These are phyloP conservation scores for Sthenelais limicola DNA, from an alignment of 2,888 invertebrate species.

Conservation along the genomic window DNA sequence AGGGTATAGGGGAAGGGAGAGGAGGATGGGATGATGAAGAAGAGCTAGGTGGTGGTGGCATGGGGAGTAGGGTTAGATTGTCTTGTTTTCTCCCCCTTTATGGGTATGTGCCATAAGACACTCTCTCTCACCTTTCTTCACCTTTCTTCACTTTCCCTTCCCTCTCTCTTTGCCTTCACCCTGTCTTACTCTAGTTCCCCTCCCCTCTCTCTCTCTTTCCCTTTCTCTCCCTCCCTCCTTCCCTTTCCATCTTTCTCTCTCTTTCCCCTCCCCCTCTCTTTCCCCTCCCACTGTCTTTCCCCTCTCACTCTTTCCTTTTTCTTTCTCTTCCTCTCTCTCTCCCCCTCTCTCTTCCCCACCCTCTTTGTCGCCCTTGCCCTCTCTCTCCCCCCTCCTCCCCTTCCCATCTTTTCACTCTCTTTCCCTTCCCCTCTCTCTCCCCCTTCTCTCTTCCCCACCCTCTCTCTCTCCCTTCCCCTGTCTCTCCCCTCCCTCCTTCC, in stretches of 20 bases:
- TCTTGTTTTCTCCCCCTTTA: background rate
- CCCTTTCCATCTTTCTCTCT: background rate
- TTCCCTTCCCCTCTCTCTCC: background rate
- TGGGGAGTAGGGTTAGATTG: background rate
- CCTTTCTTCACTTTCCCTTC: background rate
- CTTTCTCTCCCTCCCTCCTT: background rate
- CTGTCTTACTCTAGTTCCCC: background rate
- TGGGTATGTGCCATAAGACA: too few species aligned
- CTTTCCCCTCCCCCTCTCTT: background rate
- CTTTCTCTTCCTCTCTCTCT: background rate
- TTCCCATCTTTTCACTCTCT: background rate
- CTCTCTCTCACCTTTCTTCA: background rate
- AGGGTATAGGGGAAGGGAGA: background rate
- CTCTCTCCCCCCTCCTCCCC: background rate
- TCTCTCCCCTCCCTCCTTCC: too few species aligned
- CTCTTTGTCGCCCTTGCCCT: background rate
- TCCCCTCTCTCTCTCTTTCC: background rate
- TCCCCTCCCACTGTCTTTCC: background rate
- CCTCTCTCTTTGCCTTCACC: background rate
- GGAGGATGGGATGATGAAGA: background rate
- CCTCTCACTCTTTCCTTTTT: background rate
- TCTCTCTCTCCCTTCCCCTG: too few species aligned
- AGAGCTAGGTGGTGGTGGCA: background rate
- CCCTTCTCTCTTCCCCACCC: conserved; percentile 2
- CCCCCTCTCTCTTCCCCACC: background rate